Percentiles rank a stretch among this genome's conserved stretches.
Conservation (phyloP, 2,888 invertebrate species). For the Polyommatus iphigenia region DNA sequence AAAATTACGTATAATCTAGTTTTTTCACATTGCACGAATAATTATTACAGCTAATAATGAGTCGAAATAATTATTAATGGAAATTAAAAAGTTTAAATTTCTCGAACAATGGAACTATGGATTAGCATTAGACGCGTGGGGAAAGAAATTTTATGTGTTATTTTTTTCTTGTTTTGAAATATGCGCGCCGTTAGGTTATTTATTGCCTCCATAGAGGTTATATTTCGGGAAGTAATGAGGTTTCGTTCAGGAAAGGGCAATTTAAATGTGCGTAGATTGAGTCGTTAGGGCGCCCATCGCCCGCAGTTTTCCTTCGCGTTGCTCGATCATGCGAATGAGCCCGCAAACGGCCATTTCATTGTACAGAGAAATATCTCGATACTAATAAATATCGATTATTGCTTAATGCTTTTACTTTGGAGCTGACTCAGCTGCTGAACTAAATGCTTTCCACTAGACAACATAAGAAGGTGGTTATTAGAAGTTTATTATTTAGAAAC, state of each 20-base stretch:
- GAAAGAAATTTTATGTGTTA: constrained; percentile 77
- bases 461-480: background rate
- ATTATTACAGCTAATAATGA: background rate
- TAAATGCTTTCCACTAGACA: background rate
- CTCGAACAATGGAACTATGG: constrained; percentile 55
- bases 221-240: constrained; percentile 79
- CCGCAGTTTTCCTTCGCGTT: constrained; percentile 48
- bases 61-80: constrained; percentile 16
- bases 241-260: constrained; percentile 78
- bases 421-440: background rate
- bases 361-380: constrained; percentile 32
- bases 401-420: background rate
- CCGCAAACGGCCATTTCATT: constrained; percentile 31
- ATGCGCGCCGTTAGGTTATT: constrained; percentile 78
- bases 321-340: constrained; percentile 41
- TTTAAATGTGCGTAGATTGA: constrained; percentile 78
- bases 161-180: constrained; percentile 79
- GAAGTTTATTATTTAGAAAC: background rate
- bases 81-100: constrained; percentile 25
- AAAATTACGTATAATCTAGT: background rate
- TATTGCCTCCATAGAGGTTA: constrained; percentile 78
- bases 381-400: too few species aligned
- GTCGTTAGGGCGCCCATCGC: constrained; percentile 66
- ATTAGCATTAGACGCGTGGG: constrained; percentile 71
- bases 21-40: constrained; percentile 2